Conservation (phyloP, 2,888 invertebrate species). For the Brenthis daphne region DNA sequence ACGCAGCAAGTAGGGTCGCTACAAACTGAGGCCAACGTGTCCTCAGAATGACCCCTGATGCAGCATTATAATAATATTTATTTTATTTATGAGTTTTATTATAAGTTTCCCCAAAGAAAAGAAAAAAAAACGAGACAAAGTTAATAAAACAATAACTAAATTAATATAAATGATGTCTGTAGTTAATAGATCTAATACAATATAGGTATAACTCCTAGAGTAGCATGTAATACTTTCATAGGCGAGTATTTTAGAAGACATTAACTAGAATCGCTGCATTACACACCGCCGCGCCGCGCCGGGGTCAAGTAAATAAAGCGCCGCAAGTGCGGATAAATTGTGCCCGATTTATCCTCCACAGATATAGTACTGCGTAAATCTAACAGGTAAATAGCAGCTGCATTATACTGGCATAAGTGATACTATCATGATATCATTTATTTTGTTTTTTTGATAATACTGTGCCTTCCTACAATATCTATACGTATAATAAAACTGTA, state of each 20-base stretch:
- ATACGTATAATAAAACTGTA: no score
- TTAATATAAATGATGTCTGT: no score
- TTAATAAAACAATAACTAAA: no score
- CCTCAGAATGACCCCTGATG: no score
- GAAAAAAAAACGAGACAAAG: no score
- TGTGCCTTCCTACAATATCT: no score
- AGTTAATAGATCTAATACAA: not conserved
- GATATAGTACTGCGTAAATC: conserved; percentile 9
- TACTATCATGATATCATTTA: not conserved
- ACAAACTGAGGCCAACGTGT: no score
- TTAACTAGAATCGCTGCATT: conserved; percentile 19
- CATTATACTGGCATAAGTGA: conserved; percentile 12
- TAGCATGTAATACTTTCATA: conserved; percentile 1
- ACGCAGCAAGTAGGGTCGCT: no score
- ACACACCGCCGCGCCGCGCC: not conserved
- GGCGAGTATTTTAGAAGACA: conserved; percentile 13
- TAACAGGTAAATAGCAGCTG: conserved; percentile 19
- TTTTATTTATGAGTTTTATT: no score
- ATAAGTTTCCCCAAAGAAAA: no score
- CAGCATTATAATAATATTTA: no score
- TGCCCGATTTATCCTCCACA: conserved; percentile 29
- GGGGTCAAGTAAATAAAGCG: conserved; percentile 32
- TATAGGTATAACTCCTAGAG: not conserved
- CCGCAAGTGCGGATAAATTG: conserved; percentile 32
- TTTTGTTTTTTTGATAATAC: no score